Conservation (phyloP, 2,797 vertebrate species). For the Tympanoctomys barrerae region DNA sequence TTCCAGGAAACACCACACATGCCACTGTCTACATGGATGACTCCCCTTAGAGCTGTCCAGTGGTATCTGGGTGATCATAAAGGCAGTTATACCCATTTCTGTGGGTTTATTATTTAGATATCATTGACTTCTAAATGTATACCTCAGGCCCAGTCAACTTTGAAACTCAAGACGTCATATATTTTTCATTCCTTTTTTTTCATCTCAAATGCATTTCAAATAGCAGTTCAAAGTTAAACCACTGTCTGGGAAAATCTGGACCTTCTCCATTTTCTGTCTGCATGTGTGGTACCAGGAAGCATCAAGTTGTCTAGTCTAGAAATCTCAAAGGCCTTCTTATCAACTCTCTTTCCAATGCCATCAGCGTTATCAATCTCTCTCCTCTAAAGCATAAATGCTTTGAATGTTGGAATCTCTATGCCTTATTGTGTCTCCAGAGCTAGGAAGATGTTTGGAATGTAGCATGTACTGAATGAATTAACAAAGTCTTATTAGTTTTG, state of each 20-base stretch:
- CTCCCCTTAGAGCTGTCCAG: not conserved
- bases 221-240: not conserved
- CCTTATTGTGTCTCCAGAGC: not conserved
- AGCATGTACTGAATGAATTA: constrained; percentile 39
- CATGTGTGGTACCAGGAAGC: not conserved
- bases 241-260: not conserved
- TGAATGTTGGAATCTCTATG: constrained; percentile 11
- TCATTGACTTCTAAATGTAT: not conserved
- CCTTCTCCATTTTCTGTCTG: not conserved
- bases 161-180: constrained; percentile 37
- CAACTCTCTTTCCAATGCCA: not conserved
- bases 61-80: not conserved
- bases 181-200: constrained; percentile 23
- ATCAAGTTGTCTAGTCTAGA: not conserved
- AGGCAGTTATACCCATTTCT: not conserved
- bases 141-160: constrained; percentile 24
- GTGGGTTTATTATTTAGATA: not conserved
- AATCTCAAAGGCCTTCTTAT: not conserved
- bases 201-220: constrained; percentile 18
- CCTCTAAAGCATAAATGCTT: not conserved
- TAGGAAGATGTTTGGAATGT: not conserved
- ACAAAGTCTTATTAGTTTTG: constrained; percentile 42
- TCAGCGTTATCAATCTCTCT: constrained; percentile 36
- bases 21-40: not conserved
- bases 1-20: not conserved